phyloP scores from a whole-genome alignment of 1,140 invertebrate genomes.

The Lasaia peninsularis region DNA sequence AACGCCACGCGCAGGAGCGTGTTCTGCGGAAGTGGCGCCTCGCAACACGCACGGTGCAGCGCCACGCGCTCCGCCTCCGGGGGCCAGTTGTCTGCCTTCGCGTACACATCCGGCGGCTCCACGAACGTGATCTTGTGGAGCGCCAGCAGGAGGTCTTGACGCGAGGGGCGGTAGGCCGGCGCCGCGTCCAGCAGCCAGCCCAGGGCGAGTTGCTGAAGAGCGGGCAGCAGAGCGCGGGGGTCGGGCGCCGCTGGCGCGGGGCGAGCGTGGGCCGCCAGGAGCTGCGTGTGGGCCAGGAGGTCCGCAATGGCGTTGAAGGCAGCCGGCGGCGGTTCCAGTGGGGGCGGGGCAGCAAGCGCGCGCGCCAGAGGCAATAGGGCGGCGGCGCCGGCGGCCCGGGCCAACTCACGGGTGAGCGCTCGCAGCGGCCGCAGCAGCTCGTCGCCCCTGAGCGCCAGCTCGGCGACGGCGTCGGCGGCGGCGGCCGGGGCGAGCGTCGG shows the following conservation, averaged over 20 bases:
- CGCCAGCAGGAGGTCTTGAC: constrained; percentile 86
- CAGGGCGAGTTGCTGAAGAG: constrained; percentile 54
- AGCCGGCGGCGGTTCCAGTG: constrained; percentile 68
- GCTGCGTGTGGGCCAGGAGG: constrained; percentile 90
- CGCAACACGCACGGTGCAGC: constrained; percentile 89
- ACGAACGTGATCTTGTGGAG: constrained; percentile 93
- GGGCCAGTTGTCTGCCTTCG: constrained; percentile 96
- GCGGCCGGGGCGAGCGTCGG: constrained; percentile 86
- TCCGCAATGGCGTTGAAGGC: constrained; percentile 91
- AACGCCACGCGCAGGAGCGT: constrained; percentile 89
- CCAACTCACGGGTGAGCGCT: constrained; percentile 90
- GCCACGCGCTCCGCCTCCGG: constrained; percentile 89
- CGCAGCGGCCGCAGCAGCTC: constrained; percentile 93
- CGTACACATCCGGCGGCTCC: constrained; percentile 91
- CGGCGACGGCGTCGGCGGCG: constrained; percentile 86
- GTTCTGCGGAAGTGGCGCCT: constrained; percentile 91
- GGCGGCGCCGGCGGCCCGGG: constrained; percentile 79
- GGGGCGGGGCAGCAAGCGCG: constrained; percentile 51
- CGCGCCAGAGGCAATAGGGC: constrained; percentile 56
- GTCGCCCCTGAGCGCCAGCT: constrained; percentile 91
- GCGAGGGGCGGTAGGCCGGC: constrained; percentile 84
- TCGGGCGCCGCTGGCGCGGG: constrained; percentile 86
- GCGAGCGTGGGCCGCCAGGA: constrained; percentile 84
- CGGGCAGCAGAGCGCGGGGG: constrained; percentile 46
- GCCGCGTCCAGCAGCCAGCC: constrained; percentile 92